These are phyloP conservation scores for Drosophila pectinifera DNA, from an alignment of 1,140 invertebrate species.

Conservation along the genomic window DNA sequence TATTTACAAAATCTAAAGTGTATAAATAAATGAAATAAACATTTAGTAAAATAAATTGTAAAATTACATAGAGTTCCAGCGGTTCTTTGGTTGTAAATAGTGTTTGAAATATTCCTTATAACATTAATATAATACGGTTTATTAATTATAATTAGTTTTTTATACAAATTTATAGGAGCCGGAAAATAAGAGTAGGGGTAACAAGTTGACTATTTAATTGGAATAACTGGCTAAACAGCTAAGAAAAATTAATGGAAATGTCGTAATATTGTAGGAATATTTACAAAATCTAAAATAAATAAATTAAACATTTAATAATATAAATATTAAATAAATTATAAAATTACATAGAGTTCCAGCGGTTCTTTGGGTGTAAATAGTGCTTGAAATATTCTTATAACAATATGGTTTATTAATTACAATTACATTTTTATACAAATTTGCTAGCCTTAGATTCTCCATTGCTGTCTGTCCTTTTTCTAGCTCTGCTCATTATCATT, in stretches of 20 bases:
- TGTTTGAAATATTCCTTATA: not conserved
- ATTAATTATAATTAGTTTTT: not conserved
- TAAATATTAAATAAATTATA: too few relatives aligned
- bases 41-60: too few relatives aligned
- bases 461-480: not conserved
- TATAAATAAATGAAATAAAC: not conserved
- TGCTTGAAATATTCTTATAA: not conserved
- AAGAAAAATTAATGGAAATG: not conserved
- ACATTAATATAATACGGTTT: not conserved
- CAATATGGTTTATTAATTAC: not conserved
- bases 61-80: too few relatives aligned
- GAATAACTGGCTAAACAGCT: not conserved
- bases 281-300: not conserved
- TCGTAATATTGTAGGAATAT: too few relatives aligned
- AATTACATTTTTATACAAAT: too few relatives aligned
- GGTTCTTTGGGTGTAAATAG: too few relatives aligned
- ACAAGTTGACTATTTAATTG: slow-evolving; percentile 1
- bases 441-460: not conserved
- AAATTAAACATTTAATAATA: too few relatives aligned
- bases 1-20: not conserved
- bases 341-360: too few relatives aligned
- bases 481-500: slow-evolving; percentile 19
- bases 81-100: too few relatives aligned
- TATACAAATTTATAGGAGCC: not conserved
- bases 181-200: not conserved